A percentile compares a stretch with the other conserved stretches of the same genome.
Conservation (phyloP, 2,888 invertebrate genomes). For the Notocelia uddmanniana region DNA sequence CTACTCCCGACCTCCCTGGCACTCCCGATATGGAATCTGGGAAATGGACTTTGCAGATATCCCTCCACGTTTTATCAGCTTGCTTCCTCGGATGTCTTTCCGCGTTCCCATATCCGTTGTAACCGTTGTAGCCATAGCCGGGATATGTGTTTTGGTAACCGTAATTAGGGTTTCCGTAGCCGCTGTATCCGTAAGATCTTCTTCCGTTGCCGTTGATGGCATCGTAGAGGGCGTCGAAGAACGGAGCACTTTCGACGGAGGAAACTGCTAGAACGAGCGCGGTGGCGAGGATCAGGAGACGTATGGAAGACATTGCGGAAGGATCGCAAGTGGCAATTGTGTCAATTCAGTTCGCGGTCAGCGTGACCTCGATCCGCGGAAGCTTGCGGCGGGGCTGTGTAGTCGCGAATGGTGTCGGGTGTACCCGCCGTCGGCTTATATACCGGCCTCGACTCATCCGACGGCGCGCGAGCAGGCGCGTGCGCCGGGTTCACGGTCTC, state of each 20-base stretch:
- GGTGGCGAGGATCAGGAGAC: slow-evolving; percentile 60
- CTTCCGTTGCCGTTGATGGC: slow-evolving; percentile 74
- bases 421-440: slow-evolving; percentile 76
- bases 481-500: slow-evolving; percentile 78
- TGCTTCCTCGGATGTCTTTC: slow-evolving; percentile 63
- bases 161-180: slow-evolving; percentile 52
- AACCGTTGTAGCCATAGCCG: slow-evolving; percentile 53
- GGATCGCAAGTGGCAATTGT: slow-evolving; percentile 73
- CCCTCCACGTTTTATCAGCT: slow-evolving; percentile 86
- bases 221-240: slow-evolving; percentile 81
- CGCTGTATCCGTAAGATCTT: slow-evolving; percentile 71
- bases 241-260: slow-evolving; percentile 69
- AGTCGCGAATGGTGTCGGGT: slow-evolving; percentile 83
- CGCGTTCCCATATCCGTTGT: slow-evolving; percentile 55
- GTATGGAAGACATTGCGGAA: slow-evolving; percentile 77
- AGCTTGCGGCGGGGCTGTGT: slow-evolving; percentile 75
- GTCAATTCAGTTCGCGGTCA: slow-evolving; percentile 79
- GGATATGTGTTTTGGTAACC: slow-evolving; percentile 47
- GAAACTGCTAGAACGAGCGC: slow-evolving; percentile 57
- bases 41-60: slow-evolving; percentile 89
- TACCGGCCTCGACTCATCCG: slow-evolving; percentile 84
- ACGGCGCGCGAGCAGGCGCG: slow-evolving; percentile 70
- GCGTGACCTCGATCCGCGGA: slow-evolving; percentile 75
- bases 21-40: slow-evolving; percentile 77
- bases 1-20: slow-evolving; percentile 86